phyloP scores from a whole-genome alignment of 1,140 invertebrate species.

The Trinorchestia longiramus region DNA sequence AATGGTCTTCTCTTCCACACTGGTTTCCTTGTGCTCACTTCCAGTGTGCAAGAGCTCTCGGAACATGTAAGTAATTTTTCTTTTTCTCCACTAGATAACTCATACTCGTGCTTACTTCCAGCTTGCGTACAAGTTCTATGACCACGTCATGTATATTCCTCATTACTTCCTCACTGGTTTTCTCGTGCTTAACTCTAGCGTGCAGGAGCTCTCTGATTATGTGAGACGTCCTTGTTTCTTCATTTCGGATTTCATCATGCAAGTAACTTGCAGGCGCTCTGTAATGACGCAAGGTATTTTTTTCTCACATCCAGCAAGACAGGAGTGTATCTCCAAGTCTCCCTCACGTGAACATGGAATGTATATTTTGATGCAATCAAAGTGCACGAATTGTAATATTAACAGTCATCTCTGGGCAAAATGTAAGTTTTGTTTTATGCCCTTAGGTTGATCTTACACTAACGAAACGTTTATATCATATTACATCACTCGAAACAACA shows the following conservation, averaged over 20 bases:
- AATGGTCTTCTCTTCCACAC: conserved; percentile 30
- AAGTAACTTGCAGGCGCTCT: neutral
- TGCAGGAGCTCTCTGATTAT: too few species aligned
- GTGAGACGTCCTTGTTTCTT: neutral
- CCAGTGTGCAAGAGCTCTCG: conserved; percentile 1
- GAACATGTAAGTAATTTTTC: neutral
- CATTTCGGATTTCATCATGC: neutral
- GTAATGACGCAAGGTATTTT: neutral
- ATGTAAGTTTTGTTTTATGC: neutral
- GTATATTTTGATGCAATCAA: neutral
- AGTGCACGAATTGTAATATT: neutral
- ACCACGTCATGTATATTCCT: too few species aligned
- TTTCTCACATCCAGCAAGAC: neutral
- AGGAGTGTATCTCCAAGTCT: too few species aligned
- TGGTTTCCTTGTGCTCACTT: conserved; percentile 4
- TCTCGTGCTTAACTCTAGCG: too few species aligned
- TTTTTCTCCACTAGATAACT: too few species aligned
- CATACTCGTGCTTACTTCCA: too few species aligned
- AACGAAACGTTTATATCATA: neutral
- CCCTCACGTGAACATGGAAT: too few species aligned
- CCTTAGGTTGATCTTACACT: neutral
- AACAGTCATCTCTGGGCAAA: neutral
- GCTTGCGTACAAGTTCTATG: too few species aligned
- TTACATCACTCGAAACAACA: too few species aligned
- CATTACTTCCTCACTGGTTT: too few species aligned